These are phyloP conservation scores for Grus americana DNA, from an alignment of 2,113 vertebrate species.

Conservation along the genomic window DNA sequence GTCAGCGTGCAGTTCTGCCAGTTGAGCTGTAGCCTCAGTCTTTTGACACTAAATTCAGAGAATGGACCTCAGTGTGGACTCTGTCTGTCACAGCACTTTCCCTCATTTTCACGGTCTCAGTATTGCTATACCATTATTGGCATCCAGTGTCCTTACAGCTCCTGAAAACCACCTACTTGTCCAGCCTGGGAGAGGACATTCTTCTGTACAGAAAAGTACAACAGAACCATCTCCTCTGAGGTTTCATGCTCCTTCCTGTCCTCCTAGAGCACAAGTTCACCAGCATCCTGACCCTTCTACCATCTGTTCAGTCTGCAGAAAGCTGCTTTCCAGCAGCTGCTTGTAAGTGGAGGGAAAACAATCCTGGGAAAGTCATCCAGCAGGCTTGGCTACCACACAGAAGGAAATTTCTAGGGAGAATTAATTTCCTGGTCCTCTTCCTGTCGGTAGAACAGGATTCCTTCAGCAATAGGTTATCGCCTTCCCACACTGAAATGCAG, in stretches of 20 bases:
- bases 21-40: not conserved
- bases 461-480: not conserved
- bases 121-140: not conserved
- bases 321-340: not conserved
- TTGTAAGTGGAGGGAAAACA: not conserved
- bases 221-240: not conserved
- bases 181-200: not conserved
- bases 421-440: not conserved
- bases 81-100: not conserved
- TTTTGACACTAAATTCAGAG: not conserved
- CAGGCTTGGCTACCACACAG: not conserved
- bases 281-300: not conserved
- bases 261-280: not conserved
- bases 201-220: not conserved
- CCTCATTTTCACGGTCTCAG: not conserved
- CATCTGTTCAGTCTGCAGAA: not conserved
- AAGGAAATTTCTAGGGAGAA: slow-evolving; percentile 25
- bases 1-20: not conserved
- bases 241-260: not conserved
- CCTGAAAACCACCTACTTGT: not conserved
- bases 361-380: not conserved
- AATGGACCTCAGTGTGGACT: not conserved
- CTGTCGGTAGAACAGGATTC: not conserved
- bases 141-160: not conserved
- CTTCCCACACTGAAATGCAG: not conserved